Percentiles rank a stretch among this genome's conserved stretches.
These are phyloP conservation scores for Empis stercorea DNA, from an alignment of 2,888 invertebrate species.

Conservation along the genomic window DNA sequence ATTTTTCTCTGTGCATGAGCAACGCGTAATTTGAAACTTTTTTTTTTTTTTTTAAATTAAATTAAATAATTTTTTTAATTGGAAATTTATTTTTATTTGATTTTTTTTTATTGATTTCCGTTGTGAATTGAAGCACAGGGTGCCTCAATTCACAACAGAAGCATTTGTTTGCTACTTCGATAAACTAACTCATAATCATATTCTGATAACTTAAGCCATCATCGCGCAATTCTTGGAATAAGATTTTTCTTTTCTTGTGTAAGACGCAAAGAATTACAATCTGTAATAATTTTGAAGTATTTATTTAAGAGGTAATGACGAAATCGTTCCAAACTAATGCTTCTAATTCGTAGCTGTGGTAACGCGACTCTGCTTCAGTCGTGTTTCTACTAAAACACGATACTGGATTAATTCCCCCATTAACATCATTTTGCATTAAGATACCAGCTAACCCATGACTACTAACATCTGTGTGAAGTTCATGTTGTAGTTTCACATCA, in stretches of 20 bases:
- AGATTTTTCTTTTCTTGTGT: not conserved
- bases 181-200: constrained; percentile 4
- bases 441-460: not conserved
- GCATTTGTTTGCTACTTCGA: constrained; percentile 11
- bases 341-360: constrained; percentile 3
- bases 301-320: constrained; percentile 1
- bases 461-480: too few relatives aligned
- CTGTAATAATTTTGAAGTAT: constrained; percentile 2
- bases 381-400: constrained; percentile 3
- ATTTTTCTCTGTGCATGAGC: too few relatives aligned
- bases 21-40: too few relatives aligned
- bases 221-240: constrained; percentile 16
- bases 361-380: not conserved
- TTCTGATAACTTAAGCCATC: constrained; percentile 16
- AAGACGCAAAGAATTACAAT: constrained; percentile 1
- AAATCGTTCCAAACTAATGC: constrained; percentile 1
- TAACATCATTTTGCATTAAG: not conserved
- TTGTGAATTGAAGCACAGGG: too few relatives aligned
- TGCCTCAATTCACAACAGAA: too few relatives aligned
- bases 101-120: too few relatives aligned
- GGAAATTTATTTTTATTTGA: too few relatives aligned
- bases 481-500: too few relatives aligned
- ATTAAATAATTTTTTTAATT: too few relatives aligned
- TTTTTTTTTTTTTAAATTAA: too few relatives aligned
- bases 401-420: not conserved